A percentile compares a stretch with the other conserved stretches of the same genome.
phyloP scores from a whole-genome alignment of 2,888 invertebrate species.

The Tricholauxania praeusta region DNA sequence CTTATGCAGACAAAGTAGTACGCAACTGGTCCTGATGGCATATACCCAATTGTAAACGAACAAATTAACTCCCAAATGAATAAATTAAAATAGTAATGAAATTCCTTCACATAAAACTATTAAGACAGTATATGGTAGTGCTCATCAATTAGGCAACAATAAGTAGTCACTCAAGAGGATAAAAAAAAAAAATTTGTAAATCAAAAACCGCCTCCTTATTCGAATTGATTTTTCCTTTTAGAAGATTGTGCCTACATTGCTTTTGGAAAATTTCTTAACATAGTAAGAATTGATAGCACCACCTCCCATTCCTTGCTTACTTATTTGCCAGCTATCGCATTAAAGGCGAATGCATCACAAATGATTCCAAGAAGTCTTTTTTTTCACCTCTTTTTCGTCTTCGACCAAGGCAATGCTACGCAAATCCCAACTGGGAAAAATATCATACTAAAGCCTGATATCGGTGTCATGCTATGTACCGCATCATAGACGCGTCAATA shows the following conservation, averaged over 20 bases:
- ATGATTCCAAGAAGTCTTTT: not conserved
- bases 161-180: too few species aligned
- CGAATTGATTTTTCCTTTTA: too few species aligned
- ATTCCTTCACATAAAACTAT: too few species aligned
- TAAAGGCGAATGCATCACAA: not conserved
- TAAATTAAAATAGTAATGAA: not conserved
- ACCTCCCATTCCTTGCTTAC: too few species aligned
- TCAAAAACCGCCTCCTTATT: too few species aligned
- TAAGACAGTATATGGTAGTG: too few species aligned
- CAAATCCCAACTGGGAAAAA: slow-evolving; percentile 26
- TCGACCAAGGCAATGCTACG: not conserved
- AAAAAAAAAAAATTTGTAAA: too few species aligned
- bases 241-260: too few species aligned
- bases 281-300: too few species aligned
- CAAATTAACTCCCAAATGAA: not conserved
- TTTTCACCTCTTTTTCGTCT: slow-evolving; percentile 1
- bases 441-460: not conserved
- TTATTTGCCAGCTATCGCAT: not conserved
- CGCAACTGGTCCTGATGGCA: not conserved
- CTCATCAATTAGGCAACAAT: too few species aligned
- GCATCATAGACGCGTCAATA: slow-evolving; percentile 47
- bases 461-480: not conserved
- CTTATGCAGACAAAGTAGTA: too few species aligned
- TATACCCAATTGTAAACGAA: not conserved
- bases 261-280: too few species aligned